Percentiles rank a stretch among this genome's conserved stretches.
These are phyloP conservation scores for Morpho deidamia DNA, from an alignment of 2,888 invertebrate species.

Conservation along the genomic window DNA sequence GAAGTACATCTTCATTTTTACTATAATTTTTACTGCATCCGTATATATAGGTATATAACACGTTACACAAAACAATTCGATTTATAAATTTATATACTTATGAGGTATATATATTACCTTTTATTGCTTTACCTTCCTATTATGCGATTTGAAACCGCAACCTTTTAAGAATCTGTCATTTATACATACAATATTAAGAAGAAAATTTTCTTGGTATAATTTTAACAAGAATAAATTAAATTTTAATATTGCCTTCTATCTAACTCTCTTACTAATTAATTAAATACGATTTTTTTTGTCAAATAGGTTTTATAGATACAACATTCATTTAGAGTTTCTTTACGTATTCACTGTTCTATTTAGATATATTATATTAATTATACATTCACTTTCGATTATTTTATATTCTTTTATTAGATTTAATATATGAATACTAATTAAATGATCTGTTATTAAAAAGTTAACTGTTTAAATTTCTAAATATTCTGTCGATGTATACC, in stretches of 20 bases:
- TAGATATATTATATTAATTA: neutral
- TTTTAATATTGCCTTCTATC: conserved; percentile 19
- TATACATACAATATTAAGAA: conserved; percentile 7
- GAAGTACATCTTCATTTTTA: too few species aligned
- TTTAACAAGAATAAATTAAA: conserved; percentile 24
- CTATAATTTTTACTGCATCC: too few species aligned
- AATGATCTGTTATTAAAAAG: too few species aligned
- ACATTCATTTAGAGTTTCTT: conserved; percentile 1
- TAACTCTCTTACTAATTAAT: conserved; percentile 18
- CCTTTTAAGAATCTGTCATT: neutral
- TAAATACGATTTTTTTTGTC: conserved; percentile 12
- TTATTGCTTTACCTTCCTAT: conserved; percentile 2
- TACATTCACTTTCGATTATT: too few species aligned
- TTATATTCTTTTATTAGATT: too few species aligned
- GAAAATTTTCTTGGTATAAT: conserved; percentile 18
- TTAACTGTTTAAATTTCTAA: too few species aligned
- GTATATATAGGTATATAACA: too few species aligned
- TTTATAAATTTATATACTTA: neutral
- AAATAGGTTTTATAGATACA: conserved; percentile 2
- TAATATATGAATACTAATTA: too few species aligned
- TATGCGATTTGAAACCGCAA: neutral
- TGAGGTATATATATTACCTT: conserved; percentile 3
- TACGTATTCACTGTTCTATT: neutral
- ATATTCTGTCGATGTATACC: too few species aligned
- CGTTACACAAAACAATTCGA: too few species aligned